Percentiles rank a stretch among this genome's conserved stretches.
Evolutionary conservation across 1,140 invertebrate genomes (phyloP).

Genomic region (Drosophila lacteicornis): DNA sequence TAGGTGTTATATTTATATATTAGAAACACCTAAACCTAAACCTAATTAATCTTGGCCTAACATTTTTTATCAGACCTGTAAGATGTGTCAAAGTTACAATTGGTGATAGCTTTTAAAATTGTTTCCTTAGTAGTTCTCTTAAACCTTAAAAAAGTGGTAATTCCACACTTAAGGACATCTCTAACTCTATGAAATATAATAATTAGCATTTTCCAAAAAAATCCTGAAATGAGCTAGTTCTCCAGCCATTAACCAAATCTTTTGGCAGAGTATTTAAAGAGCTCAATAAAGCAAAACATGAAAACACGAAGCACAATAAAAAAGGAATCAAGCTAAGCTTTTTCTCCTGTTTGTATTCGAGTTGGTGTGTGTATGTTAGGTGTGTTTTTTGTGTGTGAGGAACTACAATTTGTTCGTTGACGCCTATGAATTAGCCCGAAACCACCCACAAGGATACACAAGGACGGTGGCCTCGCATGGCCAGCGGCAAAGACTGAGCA

Average conservation of each 20-base stretch:
- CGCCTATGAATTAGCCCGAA: constrained; percentile 72
- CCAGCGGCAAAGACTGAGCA: constrained; percentile 55
- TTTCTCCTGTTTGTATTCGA: constrained; percentile 12
- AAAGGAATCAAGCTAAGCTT: constrained; percentile 22
- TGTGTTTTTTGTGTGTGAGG: constrained; percentile 19
- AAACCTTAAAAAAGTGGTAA: not conserved
- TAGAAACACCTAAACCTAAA: no score
- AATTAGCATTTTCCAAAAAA: not conserved
- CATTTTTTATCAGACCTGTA: no score
- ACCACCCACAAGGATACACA: constrained; percentile 41
- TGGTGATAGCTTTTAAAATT: no score
- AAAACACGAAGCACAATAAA: constrained; percentile 2
- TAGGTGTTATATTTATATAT: no score
- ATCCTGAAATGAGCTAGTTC: not conserved
- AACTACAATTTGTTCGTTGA: constrained; percentile 76
- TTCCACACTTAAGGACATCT: no score
- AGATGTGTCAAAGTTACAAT: no score
- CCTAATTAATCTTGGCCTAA: no score
- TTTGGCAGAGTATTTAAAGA: constrained; percentile 9
- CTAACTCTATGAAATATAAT: not conserved
- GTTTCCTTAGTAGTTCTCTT: not conserved
- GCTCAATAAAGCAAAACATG: not conserved
- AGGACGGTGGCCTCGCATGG: constrained; percentile 13
- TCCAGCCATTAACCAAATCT: not conserved
- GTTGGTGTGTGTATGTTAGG: constrained; percentile 4